Evolutionary conservation across 2,113 vertebrate genomes (phyloP), one percentile per base, ranked within the genome.

Genomic region (Galeopterus variegatus): DNA sequence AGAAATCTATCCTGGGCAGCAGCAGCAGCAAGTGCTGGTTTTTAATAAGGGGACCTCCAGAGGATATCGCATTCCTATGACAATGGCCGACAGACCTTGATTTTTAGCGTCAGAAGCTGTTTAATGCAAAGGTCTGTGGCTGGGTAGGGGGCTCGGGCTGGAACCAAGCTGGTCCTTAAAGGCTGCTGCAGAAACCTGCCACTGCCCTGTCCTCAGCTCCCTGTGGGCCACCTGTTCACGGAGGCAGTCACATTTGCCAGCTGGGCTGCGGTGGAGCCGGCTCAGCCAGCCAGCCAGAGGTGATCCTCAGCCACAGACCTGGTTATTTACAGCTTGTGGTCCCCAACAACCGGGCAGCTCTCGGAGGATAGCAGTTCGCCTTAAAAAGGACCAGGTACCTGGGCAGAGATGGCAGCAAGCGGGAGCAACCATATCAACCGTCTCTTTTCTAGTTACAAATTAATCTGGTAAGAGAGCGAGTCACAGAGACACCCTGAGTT

Each of bases 151-250:
- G 21, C 50, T 60, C 19, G 0, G 24, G 67, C 52, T 52, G 45
- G 41, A 82, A 84, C 73, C 77, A 18, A 26, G 48, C 52, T 19
- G 48, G 23, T 73, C 75, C 79, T 33, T 54, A 48, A 77, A 90
- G 70, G 76, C 54, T 60, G 50, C 36, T 1, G n/a, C 81, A 33
- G 77, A 76, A 75, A 62, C 24, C 94, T 62, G 67, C 60, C 18
- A 2, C 28, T 52, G n/a, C 77, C 76, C 76, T 45, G 23, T 52
- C 77, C 86, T 4, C 21, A 0, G 13, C n/a, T 70, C 83, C 85
- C 82, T 50, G 31, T 10, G 6, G 72, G 86, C 93, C 95, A 97
- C 97, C 97, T 97, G 96, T 91, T 94, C 52, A n/a, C 7, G 23
- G 81, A 69, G 12, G 48, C 70, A 67, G 92, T 88, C 23, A 10